Percentiles rank a stretch among this genome's conserved stretches.
Evolutionary conservation across 1,140 invertebrate genomes (phyloP).

Genomic region (Sitophilus oryzae): DNA sequence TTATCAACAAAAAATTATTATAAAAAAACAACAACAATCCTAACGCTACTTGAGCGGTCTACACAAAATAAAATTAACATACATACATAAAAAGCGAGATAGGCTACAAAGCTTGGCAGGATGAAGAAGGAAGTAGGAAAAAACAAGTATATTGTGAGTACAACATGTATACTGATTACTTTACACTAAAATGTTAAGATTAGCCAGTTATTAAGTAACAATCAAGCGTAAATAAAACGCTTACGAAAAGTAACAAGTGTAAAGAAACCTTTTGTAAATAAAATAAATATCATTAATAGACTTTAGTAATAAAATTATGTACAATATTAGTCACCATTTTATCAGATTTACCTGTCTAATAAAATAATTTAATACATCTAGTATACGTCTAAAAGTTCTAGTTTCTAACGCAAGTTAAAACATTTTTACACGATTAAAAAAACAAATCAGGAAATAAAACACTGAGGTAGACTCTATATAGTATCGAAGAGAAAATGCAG

Average conservation of each 20-base stretch:
- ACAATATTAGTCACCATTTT: not conserved
- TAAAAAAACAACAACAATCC: slow-evolving; percentile 14
- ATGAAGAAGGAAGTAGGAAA: slow-evolving; percentile 15
- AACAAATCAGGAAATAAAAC: slow-evolving; percentile 6
- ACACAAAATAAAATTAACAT: slow-evolving; percentile 9
- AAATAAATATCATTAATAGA: not conserved
- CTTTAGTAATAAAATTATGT: slow-evolving; percentile 4
- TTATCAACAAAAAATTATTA: slow-evolving; percentile 3
- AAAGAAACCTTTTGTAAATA: slow-evolving; percentile 4
- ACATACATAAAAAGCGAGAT: slow-evolving; percentile 20
- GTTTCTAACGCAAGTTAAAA: slow-evolving; percentile 2
- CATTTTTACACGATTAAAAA: slow-evolving; percentile 3
- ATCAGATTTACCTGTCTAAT: not conserved
- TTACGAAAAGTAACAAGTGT: not conserved
- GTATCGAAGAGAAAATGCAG: slow-evolving; percentile 14
- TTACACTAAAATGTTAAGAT: slow-evolving; percentile 1
- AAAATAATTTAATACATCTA: slow-evolving; percentile 4
- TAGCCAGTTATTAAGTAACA: not conserved
- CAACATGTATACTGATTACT: slow-evolving; percentile 11
- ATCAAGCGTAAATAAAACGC: no score
- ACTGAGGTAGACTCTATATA: slow-evolving; percentile 1
- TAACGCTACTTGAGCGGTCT: slow-evolving; percentile 16
- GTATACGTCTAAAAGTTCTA: not conserved
- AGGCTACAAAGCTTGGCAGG: slow-evolving; percentile 33
- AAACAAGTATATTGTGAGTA: slow-evolving; percentile 23